Evolutionary conservation across 2,113 vertebrate species (phyloP), one percentile per base, ranked within the genome.

Genomic region (Tachycineta bicolor): DNA sequence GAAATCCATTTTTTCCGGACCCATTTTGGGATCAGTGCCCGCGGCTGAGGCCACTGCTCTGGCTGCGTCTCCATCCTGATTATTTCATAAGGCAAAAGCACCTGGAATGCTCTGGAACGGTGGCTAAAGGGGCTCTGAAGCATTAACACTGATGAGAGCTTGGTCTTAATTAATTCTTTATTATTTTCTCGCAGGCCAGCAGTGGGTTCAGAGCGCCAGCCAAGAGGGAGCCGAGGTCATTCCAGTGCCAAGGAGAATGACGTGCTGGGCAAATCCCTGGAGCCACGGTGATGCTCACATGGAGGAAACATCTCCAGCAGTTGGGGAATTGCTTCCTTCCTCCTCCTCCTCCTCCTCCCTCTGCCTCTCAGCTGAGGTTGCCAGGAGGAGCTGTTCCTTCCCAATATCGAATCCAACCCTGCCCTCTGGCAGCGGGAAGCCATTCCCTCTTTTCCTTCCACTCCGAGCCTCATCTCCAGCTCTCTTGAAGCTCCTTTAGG

Each of bases 141-240:
- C 95, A 92, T 96, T 96, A 95, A 97, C 34, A 44, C 37, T 13
- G 77, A 46, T 3, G 53, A 88, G 83, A 87, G n/a, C 52, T 87
- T 68, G 16, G 63, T 43, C 95, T 83, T 93, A 70, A 96, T 97
- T 94, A 94, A 97, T 95, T 95, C 92, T 97, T 97, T 78, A 97
- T 96, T 88, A 47, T 90, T 95, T 80, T 70, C 74, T 80, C 20
- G 8, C 83, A 41, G 83, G 47, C 58, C 89, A 76, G 71, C 41
- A 37, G 39, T 28, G 29, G 37, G 14, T 43, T 82, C 2, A 21
- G 5, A 68, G 34, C 4, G 0, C n/a, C 75, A 37, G 59, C 44
- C 39, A 29, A 33, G 85, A 6, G 22, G 53, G 56, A 85, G 20
- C 69, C 10, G 83, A 82, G 73, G 87, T 76, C 87, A 89, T 64